Evolutionary conservation across 2,888 invertebrate genomes (phyloP).

Genomic region (Listrodromus nycthemerus): DNA sequence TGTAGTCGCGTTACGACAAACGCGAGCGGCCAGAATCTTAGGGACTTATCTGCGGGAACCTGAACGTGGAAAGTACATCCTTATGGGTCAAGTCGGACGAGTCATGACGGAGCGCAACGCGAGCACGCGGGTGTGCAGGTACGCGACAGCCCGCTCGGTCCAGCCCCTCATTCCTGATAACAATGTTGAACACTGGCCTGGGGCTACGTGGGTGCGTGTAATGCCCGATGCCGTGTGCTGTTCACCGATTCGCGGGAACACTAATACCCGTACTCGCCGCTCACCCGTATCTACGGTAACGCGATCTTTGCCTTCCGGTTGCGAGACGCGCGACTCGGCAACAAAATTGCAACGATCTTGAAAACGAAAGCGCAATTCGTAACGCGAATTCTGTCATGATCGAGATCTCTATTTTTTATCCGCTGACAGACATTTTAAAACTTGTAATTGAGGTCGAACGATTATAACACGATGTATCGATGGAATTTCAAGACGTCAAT

Average conservation of each 20-base stretch:
- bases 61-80: not conserved
- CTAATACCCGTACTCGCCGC: constrained; percentile 3
- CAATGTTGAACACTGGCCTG: constrained; percentile 74
- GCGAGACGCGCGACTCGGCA: constrained; percentile 42
- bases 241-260: not conserved
- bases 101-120: not conserved
- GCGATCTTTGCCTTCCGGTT: constrained; percentile 40
- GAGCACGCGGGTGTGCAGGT: constrained; percentile 12
- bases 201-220: constrained; percentile 73
- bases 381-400: too few species aligned
- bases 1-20: not conserved
- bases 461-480: too few species aligned
- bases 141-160: constrained; percentile 15
- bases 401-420: too few species aligned
- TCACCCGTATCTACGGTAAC: constrained; percentile 1
- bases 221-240: constrained; percentile 39
- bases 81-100: not conserved
- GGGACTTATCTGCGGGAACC: not conserved
- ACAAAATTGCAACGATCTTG: constrained; percentile 37
- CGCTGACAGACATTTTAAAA: too few species aligned
- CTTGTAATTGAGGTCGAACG: too few species aligned
- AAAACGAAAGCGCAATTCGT: too few species aligned
- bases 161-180: constrained; percentile 74
- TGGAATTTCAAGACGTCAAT: too few species aligned
- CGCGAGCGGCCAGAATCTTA: not conserved